Percentiles rank a stretch among this genome's conserved stretches.
phyloP scores from a whole-genome alignment of 2,113 vertebrate genomes.

The Lathamus discolor region DNA sequence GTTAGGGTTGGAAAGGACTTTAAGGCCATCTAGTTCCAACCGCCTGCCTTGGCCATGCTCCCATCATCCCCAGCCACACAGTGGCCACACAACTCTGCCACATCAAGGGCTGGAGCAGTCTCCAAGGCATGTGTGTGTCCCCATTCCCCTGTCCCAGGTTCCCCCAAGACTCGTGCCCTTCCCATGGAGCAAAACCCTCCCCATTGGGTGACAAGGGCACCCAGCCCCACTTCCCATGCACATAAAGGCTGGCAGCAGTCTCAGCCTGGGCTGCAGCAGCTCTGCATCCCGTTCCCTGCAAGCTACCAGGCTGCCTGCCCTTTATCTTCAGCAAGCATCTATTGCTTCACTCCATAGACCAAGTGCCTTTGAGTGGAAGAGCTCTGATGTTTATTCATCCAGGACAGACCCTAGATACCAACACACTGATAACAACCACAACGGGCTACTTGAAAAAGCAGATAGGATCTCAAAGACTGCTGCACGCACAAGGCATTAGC shows the following conservation, averaged over 20 bases:
- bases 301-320: neutral
- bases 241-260: neutral
- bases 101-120: neutral
- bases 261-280: neutral
- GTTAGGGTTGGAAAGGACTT: neutral
- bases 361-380: neutral
- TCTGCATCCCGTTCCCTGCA: neutral
- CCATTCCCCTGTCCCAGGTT: neutral
- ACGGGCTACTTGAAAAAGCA: neutral
- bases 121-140: accelerated
- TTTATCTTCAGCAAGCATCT: neutral
- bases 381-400: neutral
- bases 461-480: conserved; percentile 20
- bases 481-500: neutral
- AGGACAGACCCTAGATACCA: conserved; percentile 1
- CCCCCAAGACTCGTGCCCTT: neutral
- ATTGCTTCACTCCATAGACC: neutral
- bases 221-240: accelerated
- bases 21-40: neutral
- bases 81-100: neutral
- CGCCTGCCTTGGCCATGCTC: neutral
- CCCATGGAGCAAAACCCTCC: neutral
- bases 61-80: accelerated
- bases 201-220: accelerated
- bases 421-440: neutral